Percentiles rank a stretch among this genome's conserved stretches.
phyloP scores from a whole-genome alignment of 2,888 invertebrate species.

The Standfussiana lucernea region DNA sequence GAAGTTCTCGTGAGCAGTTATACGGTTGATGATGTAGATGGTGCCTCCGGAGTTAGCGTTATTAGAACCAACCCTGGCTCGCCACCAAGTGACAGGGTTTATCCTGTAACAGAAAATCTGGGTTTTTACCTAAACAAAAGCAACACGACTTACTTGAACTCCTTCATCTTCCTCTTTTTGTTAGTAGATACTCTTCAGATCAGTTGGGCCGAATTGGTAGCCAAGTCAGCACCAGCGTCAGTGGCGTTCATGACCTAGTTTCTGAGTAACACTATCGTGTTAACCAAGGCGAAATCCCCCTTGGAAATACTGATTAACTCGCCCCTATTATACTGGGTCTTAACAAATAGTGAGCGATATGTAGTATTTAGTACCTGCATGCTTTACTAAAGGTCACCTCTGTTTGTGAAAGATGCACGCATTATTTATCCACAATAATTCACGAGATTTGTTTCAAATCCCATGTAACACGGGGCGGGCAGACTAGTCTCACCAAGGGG shows the following conservation, averaged over 20 bases:
- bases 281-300: neutral
- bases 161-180: neutral
- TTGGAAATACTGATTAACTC: neutral
- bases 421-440: neutral
- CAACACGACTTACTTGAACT: neutral
- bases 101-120: slow-evolving; percentile 62
- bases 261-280: neutral
- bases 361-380: neutral
- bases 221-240: neutral
- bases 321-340: neutral
- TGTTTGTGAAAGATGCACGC: neutral
- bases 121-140: neutral
- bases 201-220: neutral
- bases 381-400: neutral
- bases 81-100: slow-evolving; percentile 76
- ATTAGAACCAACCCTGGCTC: slow-evolving; percentile 80
- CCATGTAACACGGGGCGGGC: no score
- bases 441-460: neutral
- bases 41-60: slow-evolving; percentile 74
- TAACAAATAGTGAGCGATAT: neutral
- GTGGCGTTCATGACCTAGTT: neutral
- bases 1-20: slow-evolving; percentile 77
- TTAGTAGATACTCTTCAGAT: neutral
- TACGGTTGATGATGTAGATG: slow-evolving; percentile 74
- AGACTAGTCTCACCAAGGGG: no score